Conservation (phyloP, 2,888 invertebrate genomes). For the Stenurella melanura region DNA sequence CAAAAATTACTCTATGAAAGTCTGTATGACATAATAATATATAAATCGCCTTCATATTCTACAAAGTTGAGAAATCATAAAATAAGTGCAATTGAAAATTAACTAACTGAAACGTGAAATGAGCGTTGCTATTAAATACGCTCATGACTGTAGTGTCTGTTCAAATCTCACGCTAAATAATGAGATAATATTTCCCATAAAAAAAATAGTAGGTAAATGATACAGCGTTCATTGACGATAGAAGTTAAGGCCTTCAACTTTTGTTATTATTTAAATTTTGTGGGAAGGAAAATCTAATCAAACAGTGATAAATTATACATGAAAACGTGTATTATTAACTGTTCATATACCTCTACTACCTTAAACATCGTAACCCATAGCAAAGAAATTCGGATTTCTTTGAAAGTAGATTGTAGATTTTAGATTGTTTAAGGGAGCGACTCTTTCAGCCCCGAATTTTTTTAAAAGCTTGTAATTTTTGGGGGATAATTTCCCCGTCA, state of each 20-base stretch:
- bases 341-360: too few species aligned
- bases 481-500: too few species aligned
- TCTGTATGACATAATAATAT: background rate
- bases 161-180: background rate
- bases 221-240: background rate
- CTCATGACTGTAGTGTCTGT: background rate
- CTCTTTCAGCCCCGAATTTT: too few species aligned
- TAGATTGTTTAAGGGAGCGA: too few species aligned
- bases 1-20: background rate
- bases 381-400: too few species aligned
- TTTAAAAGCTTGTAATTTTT: too few species aligned
- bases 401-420: too few species aligned
- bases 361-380: too few species aligned
- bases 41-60: background rate
- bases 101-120: slow-evolving; percentile 1
- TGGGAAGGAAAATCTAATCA: background rate
- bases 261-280: background rate
- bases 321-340: background rate
- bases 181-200: background rate
- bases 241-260: background rate
- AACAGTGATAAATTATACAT: background rate
- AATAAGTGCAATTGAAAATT: background rate
- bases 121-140: background rate
- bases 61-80: background rate
- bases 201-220: background rate